Conservation (phyloP, 2,797 vertebrate genomes). For the Hipposideros larvatus region DNA sequence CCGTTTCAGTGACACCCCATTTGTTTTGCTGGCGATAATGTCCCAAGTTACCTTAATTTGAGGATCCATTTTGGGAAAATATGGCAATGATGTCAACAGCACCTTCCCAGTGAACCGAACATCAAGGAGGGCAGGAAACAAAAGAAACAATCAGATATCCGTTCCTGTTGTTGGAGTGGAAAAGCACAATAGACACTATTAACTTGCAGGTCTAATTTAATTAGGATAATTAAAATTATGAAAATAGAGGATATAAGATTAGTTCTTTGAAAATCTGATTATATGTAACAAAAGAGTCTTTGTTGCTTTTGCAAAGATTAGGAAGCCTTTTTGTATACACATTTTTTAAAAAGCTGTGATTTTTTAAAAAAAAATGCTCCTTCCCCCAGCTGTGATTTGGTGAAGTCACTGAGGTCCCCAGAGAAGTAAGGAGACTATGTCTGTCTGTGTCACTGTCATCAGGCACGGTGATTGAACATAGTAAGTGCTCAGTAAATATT, state of each 20-base stretch:
- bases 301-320: conserved; percentile 37
- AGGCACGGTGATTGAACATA: accelerated
- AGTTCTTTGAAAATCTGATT: background rate
- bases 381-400: background rate
- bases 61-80: conserved; percentile 81
- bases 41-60: conserved; percentile 69
- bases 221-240: background rate
- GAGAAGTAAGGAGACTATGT: background rate
- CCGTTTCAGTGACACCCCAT: conserved; percentile 4
- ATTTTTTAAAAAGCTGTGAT: background rate
- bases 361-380: too few relatives aligned
- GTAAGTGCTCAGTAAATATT: background rate
- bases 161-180: background rate
- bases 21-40: conserved; percentile 48
- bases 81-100: conserved; percentile 49
- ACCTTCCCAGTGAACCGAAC: background rate
- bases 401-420: background rate
- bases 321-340: background rate
- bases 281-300: background rate
- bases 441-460: background rate
- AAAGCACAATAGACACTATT: background rate
- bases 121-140: background rate
- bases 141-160: background rate
- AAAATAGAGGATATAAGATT: background rate
- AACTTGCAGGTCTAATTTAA: background rate